Conservation (phyloP, 2,797 vertebrate genomes). For the Scyliorhinus canicula region DNA sequence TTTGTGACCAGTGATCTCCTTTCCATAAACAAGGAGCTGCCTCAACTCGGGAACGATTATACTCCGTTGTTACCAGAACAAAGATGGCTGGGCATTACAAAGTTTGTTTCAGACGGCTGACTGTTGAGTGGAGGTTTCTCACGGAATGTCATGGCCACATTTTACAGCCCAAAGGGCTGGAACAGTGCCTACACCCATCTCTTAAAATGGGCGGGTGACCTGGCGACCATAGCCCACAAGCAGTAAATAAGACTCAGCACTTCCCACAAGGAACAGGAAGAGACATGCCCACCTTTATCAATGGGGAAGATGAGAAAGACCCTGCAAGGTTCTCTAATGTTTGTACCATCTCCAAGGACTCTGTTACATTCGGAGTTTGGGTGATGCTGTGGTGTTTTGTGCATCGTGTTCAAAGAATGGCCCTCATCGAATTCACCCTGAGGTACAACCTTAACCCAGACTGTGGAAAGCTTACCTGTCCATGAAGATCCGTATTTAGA, state of each 20-base stretch:
- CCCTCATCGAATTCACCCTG: not conserved
- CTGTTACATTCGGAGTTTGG: not conserved
- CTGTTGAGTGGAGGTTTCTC: not conserved
- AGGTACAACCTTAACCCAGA: not conserved
- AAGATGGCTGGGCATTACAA: not conserved
- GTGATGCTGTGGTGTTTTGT: not conserved
- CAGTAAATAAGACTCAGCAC: not conserved
- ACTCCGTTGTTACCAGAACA: not conserved
- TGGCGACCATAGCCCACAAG: not conserved
- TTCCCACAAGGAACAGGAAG: not conserved
- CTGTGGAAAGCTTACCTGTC: constrained; percentile 54
- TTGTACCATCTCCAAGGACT: not conserved
- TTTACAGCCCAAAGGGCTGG: not conserved
- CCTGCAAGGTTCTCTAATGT: not conserved
- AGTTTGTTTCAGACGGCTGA: not conserved
- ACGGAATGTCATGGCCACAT: not conserved
- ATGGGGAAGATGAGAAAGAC: not conserved
- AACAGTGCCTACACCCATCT: no score
- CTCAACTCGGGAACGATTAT: not conserved
- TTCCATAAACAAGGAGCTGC: no score
- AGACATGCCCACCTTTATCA: no score
- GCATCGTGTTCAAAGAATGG: not conserved
- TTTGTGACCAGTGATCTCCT: not conserved
- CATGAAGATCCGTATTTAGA: constrained; percentile 85
- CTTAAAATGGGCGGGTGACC: not conserved